Evolutionary conservation across 2,888 invertebrate species (phyloP).

Genomic region (Microctonus aethiopoides): DNA sequence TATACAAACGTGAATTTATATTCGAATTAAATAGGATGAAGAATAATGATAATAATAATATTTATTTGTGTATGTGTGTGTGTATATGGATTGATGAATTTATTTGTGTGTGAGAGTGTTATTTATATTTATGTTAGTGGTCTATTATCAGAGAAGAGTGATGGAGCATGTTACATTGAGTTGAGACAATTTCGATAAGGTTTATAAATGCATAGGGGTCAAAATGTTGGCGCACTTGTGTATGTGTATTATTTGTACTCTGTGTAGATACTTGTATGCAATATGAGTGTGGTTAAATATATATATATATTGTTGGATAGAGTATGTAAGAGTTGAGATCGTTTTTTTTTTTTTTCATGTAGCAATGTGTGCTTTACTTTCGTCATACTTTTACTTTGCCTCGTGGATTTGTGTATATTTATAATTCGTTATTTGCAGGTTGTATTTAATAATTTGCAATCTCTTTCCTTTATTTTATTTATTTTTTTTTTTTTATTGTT

Average conservation of each 20-base stretch:
- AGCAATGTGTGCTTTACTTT: conserved; percentile 23
- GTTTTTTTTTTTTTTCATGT: not conserved
- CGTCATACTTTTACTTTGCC: conserved; percentile 27
- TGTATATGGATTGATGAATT: not conserved
- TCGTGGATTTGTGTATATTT: too few relatives aligned
- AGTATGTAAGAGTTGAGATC: not conserved
- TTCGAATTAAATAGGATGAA: not conserved
- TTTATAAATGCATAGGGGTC: not conserved
- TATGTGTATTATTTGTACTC: not conserved
- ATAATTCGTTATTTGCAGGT: too few relatives aligned
- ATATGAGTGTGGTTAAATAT: too few relatives aligned
- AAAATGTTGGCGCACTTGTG: not conserved
- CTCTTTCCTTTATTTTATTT: not conserved
- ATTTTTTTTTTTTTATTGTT: not conserved
- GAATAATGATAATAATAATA: not conserved
- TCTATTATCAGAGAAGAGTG: not conserved
- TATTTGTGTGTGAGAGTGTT: too few relatives aligned
- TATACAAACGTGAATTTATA: not conserved
- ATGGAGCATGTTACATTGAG: not conserved
- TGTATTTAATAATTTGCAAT: too few relatives aligned
- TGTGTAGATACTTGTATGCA: too few relatives aligned
- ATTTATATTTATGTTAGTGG: too few relatives aligned
- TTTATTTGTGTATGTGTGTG: not conserved
- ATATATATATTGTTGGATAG: not conserved
- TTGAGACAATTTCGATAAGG: not conserved